Evolutionary conservation across 1,140 invertebrate genomes (phyloP).

Genomic region (Teleogryllus occipitalis): DNA sequence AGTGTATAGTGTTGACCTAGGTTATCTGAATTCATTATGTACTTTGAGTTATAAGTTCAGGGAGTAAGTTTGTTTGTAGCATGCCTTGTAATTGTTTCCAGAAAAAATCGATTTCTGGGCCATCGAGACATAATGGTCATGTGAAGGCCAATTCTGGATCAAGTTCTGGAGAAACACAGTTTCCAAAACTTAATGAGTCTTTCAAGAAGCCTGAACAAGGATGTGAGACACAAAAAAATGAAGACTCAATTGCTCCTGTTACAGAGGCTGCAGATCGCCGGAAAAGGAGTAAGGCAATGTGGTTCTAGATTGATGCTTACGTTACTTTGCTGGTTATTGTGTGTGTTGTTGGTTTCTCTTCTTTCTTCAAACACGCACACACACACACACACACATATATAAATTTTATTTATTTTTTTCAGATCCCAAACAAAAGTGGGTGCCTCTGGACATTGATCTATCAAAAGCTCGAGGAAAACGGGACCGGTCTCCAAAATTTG

Average conservation of each 20-base stretch:
- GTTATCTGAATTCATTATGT: background rate
- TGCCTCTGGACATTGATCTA: slow-evolving; percentile 62
- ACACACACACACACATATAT: background rate
- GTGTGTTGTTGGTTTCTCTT: no score
- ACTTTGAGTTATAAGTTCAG: background rate
- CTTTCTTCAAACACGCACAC: no score
- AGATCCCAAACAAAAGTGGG: slow-evolving; percentile 66
- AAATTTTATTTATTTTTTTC: slow-evolving; percentile 23
- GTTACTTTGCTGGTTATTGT: no score
- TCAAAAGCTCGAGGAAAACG: slow-evolving; percentile 39
- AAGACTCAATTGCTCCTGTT: background rate
- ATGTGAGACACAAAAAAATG: background rate
- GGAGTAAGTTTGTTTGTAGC: background rate
- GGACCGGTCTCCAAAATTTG: slow-evolving; percentile 26
- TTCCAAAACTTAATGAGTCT: background rate
- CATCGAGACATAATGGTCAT: slow-evolving; percentile 17
- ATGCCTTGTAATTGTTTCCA: background rate
- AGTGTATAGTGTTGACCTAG: background rate
- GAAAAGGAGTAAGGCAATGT: slow-evolving; percentile 13
- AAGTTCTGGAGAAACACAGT: background rate
- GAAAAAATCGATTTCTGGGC: background rate
- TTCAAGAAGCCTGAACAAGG: background rate
- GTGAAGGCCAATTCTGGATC: slow-evolving; percentile 3
- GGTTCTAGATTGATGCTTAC: background rate
- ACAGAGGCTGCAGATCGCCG: slow-evolving; percentile 19